These are phyloP conservation scores for Orgyia antiqua DNA, from an alignment of 2,888 invertebrate genomes.

Conservation along the genomic window DNA sequence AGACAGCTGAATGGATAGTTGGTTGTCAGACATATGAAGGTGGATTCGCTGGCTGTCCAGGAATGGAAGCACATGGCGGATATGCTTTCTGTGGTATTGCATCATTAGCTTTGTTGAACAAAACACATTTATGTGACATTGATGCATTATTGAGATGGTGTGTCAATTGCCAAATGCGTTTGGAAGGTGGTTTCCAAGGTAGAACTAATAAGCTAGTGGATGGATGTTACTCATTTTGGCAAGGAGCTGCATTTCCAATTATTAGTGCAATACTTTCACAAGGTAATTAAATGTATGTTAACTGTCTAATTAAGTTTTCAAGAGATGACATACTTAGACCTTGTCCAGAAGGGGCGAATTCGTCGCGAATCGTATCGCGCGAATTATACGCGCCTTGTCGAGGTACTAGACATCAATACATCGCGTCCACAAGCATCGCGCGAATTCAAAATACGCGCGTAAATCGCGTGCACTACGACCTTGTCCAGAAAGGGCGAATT, in stretches of 20 bases:
- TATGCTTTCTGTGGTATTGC: constrained; percentile 99
- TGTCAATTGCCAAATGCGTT: constrained; percentile 92
- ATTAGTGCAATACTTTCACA: constrained; percentile 85
- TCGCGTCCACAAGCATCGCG: no score
- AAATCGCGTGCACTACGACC: no score
- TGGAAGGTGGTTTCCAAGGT: constrained; percentile 98
- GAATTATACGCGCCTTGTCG: no score
- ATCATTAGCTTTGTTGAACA: constrained; percentile 88
- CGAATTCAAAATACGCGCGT: no score
- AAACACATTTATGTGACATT: constrained; percentile 85
- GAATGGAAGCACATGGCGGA: constrained; percentile 99
- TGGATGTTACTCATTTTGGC: constrained; percentile 99
- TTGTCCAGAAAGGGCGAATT: no score
- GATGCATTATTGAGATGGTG: constrained; percentile 91
- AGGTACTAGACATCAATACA: no score
- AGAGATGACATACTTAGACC: no score
- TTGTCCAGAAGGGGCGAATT: no score
- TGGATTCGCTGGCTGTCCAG: constrained; percentile 93
- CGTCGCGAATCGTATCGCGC: no score
- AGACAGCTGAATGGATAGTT: constrained; percentile 94
- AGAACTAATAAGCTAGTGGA: constrained; percentile 99
- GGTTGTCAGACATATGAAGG: constrained; percentile 99
- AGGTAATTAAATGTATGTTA: constrained; percentile 35
- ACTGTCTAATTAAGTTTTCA: no score
- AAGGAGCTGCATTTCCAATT: constrained; percentile 94